Base-by-base conservation (phyloP, 2,888 invertebrate genomes). In the Ectobius pallidus region DNA sequence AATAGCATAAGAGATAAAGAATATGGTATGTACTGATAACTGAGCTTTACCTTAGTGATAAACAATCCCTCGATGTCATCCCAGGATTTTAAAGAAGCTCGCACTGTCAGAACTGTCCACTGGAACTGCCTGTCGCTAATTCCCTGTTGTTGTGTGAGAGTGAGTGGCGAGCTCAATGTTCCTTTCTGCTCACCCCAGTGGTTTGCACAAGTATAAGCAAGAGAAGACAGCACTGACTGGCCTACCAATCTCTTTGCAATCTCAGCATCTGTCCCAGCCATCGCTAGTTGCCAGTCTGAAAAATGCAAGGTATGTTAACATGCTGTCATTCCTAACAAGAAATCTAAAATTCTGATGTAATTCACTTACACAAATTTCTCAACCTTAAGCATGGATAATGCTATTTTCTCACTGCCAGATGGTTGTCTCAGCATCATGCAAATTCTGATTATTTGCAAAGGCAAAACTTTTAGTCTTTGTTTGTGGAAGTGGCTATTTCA, bases 101-200 rank as follows among this genome's bases (percentile, higher is more conserved):
- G 86, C 0, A 88, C 89, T 75, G 88, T 88, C 0, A 92, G 78
- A 0, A 89, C 90, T 0, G 90, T 88, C 89, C 91, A 92, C 77
- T 92, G 91, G 78, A 89, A 91, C 75, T 91, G 91, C 1, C 88
- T 83, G 0, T 85, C 86, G 83, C 82, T 83, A 67, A 85, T 80
- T 46, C 82, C 81, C 78, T 89, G 89, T 69, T 87, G 81, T 73
- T 86, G 86, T 71, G 85, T 85, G 0, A 90, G 79, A 0, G 85
- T 85, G 63, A 84, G 80, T 0, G 89, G 89, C 0, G 88, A 87
- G 80, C 84, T 84, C 73, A 85, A 82, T 55, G 85, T 85, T 42
- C 86, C 87, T 4, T 86, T 86, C 0, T 86, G 83, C 52, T 86
- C 85, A 74, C 83, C 81, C 86, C 88, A 89, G 76, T 87, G 85